Conservation (phyloP, 2,797 vertebrate species). For the Notolabrus celidotus region DNA sequence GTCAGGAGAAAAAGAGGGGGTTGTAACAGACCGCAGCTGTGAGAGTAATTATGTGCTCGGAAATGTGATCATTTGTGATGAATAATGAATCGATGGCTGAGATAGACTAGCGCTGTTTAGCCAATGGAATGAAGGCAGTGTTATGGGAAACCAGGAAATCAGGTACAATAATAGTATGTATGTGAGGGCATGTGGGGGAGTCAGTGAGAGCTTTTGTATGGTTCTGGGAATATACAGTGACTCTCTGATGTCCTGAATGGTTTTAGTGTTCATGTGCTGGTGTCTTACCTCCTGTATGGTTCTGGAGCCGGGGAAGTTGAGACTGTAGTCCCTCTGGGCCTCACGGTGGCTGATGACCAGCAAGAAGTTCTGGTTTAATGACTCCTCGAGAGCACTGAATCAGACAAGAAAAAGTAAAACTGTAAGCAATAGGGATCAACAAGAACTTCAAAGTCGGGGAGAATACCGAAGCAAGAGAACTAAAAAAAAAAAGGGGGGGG, state of each 20-base stretch:
- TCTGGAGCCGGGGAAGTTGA: slow-evolving; percentile 99
- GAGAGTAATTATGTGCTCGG: slow-evolving; percentile 83
- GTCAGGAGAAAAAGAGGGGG: slow-evolving; percentile 52
- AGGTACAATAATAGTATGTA: slow-evolving; percentile 67
- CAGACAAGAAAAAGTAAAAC: slow-evolving; percentile 67
- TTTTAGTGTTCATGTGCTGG: slow-evolving; percentile 25
- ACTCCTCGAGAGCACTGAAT: slow-evolving; percentile 94
- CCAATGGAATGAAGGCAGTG: slow-evolving; percentile 70
- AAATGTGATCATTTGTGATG: slow-evolving; percentile 85
- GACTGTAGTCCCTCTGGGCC: slow-evolving; percentile 98
- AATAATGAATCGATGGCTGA: slow-evolving; percentile 82
- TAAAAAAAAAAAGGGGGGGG: slow-evolving; percentile 10
- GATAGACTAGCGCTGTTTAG: slow-evolving; percentile 81
- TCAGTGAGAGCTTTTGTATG: slow-evolving; percentile 30
- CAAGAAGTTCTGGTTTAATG: slow-evolving; percentile 98
- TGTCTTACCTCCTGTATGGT: slow-evolving; percentile 98
- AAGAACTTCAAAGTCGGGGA: background rate
- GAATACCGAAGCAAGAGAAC: slow-evolving; percentile 17
- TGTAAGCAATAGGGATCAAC: background rate
- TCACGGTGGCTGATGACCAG: slow-evolving; percentile 98
- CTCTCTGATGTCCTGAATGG: slow-evolving; percentile 7
- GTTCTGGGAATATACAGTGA: slow-evolving; percentile 17
- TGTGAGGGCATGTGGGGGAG: slow-evolving; percentile 30
- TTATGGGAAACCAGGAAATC: slow-evolving; percentile 58
- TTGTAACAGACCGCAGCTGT: slow-evolving; percentile 77